Percentiles rank a stretch among this genome's conserved stretches.
Conservation (phyloP, 2,113 vertebrate genomes). For the Budorcas taxicolor region DNA sequence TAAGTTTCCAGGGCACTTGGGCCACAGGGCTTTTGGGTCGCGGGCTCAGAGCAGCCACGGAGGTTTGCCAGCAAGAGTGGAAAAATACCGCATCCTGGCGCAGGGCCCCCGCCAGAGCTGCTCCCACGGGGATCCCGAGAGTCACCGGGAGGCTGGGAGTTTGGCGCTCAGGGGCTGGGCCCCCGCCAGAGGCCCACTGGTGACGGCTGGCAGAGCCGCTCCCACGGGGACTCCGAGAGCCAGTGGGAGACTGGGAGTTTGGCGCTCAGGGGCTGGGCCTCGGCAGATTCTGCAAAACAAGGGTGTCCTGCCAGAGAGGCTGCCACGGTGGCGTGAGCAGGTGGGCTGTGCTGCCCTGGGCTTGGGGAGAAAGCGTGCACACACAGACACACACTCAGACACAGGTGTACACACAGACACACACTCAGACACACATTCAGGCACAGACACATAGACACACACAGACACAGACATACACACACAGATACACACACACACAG, state of each 20-base stretch:
- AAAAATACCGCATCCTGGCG: conserved; percentile 34
- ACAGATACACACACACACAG: too few species aligned
- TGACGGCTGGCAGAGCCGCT: conserved; percentile 58
- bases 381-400: background rate
- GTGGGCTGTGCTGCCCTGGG: background rate
- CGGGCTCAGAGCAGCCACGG: background rate
- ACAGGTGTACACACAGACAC: background rate
- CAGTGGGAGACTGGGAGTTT: conserved; percentile 57
- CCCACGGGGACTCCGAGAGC: conserved; percentile 50
- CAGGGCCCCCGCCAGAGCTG: conserved; percentile 54
- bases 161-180: conserved; percentile 52
- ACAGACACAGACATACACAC: fast-evolving
- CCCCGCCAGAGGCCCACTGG: conserved; percentile 50
- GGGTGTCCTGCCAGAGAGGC: conserved; percentile 57
- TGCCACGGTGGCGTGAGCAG: conserved; percentile 4
- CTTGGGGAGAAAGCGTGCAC: background rate
- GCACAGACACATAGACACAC: background rate
- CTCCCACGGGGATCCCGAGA: conserved; percentile 55
- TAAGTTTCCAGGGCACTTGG: background rate
- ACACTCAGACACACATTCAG: background rate
- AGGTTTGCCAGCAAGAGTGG: conserved; percentile 15
- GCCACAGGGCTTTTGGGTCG: conserved; percentile 8
- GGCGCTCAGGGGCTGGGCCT: conserved; percentile 56
- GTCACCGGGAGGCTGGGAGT: conserved; percentile 58
- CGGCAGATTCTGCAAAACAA: conserved; percentile 68